phyloP scores from a whole-genome alignment of 2,113 vertebrate species.

The Macquaria ambigua region DNA sequence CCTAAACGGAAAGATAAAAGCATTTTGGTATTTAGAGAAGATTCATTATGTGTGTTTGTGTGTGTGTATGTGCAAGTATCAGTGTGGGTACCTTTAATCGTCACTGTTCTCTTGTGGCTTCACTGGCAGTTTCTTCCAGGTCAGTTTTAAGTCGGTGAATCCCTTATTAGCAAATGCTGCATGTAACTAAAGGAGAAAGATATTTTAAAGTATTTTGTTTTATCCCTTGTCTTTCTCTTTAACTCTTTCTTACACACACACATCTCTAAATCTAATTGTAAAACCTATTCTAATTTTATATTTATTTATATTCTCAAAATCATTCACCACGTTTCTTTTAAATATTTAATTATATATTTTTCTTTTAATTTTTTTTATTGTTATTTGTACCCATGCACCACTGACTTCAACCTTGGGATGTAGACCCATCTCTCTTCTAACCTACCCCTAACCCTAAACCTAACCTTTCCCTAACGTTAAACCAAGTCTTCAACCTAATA shows the following conservation, averaged over 20 bases:
- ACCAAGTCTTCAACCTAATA: too few species aligned
- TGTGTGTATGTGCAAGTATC: neutral
- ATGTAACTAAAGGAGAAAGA: neutral
- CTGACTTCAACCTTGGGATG: too few species aligned
- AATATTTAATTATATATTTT: too few species aligned
- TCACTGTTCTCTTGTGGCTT: neutral
- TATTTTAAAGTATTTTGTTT: neutral
- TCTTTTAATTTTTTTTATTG: too few species aligned
- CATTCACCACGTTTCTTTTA: too few species aligned
- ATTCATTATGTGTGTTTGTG: neutral
- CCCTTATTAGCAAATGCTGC: neutral
- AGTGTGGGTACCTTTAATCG: neutral
- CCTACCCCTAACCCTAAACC: too few species aligned
- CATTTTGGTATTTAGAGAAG: neutral
- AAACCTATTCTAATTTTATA: too few species aligned
- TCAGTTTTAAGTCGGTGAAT: slow-evolving; percentile 26
- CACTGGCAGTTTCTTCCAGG: slow-evolving; percentile 13
- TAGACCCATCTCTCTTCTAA: too few species aligned
- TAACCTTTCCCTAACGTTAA: too few species aligned
- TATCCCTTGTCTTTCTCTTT: neutral
- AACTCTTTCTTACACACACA: neutral
- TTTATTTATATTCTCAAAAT: too few species aligned
- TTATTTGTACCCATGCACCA: too few species aligned
- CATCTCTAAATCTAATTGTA: neutral
- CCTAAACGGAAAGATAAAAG: neutral